Evolutionary conservation across 2,797 vertebrate genomes (phyloP).

Genomic region (Muraenolepis orangiensis): DNA sequence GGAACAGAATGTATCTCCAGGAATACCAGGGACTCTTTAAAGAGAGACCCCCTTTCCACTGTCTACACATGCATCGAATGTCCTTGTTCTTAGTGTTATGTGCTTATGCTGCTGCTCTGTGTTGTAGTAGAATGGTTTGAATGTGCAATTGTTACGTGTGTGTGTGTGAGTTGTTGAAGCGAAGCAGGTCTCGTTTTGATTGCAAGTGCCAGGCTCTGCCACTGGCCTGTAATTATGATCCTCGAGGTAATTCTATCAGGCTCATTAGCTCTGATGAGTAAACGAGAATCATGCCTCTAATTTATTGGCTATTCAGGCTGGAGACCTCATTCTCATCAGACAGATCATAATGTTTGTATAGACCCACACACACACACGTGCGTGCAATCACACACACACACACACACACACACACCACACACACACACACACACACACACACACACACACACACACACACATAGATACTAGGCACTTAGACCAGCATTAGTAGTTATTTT

Average conservation of each 20-base stretch:
- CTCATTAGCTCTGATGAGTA: slow-evolving; percentile 94
- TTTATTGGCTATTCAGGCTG: slow-evolving; percentile 87
- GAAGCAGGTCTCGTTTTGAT: slow-evolving; percentile 46
- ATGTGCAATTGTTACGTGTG: slow-evolving; percentile 24
- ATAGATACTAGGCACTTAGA: slow-evolving; percentile 50
- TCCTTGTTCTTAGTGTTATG: too few species aligned
- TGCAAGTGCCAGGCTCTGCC: slow-evolving; percentile 74
- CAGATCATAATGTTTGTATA: slow-evolving; percentile 83
- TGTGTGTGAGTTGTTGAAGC: slow-evolving; percentile 36
- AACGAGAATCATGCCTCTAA: slow-evolving; percentile 91
- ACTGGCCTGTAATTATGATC: slow-evolving; percentile 92
- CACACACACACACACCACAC: slow-evolving; percentile 75
- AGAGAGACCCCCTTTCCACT: too few species aligned
- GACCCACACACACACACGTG: slow-evolving; percentile 54
- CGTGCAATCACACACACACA: slow-evolving; percentile 44
- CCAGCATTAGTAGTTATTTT: slow-evolving; percentile 29
- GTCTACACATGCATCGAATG: too few species aligned
- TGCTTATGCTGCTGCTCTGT: too few species aligned
- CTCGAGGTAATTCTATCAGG: slow-evolving; percentile 92
- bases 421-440: slow-evolving; percentile 69
- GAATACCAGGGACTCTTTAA: too few species aligned
- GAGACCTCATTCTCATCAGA: slow-evolving; percentile 83
- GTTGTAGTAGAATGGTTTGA: too few species aligned
- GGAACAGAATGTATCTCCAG: too few species aligned
- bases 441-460: slow-evolving; percentile 66